These are phyloP conservation scores for Panonychus citri DNA, from an alignment of 1,140 invertebrate species.

Conservation along the genomic window DNA sequence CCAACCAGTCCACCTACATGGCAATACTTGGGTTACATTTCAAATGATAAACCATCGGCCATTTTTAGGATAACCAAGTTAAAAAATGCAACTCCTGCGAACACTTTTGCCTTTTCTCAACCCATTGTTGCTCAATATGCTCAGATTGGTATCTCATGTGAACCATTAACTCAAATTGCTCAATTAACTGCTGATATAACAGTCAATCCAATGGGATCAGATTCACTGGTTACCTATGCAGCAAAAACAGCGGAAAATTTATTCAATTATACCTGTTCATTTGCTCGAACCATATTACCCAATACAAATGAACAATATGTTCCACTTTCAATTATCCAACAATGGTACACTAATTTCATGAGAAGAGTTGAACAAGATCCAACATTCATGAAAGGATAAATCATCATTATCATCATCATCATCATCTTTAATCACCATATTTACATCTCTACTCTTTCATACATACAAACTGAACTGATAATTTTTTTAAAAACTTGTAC, in stretches of 20 bases:
- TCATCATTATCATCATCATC: too few relatives aligned
- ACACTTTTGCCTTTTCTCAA: conserved; percentile 24
- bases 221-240: conserved; percentile 51
- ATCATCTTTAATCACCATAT: too few relatives aligned
- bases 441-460: too few relatives aligned
- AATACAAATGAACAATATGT: conserved; percentile 50
- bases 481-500: too few relatives aligned
- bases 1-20: conserved; percentile 63
- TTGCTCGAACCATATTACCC: conserved; percentile 34
- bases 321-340: conserved; percentile 58
- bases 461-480: too few relatives aligned
- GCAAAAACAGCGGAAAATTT: conserved; percentile 83
- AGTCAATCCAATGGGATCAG: conserved; percentile 27
- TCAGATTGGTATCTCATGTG: conserved; percentile 81
- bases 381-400: conserved; percentile 69
- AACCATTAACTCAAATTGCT: conserved; percentile 34
- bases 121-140: conserved; percentile 55
- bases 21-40: conserved; percentile 72
- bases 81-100: conserved; percentile 3
- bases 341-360: conserved; percentile 83
- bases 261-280: conserved; percentile 74
- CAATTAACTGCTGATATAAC: conserved; percentile 17
- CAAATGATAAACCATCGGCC: conserved; percentile 76
- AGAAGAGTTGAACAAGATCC: conserved; percentile 67
- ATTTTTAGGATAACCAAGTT: conserved; percentile 80